Evolutionary conservation across 2,888 invertebrate genomes (phyloP).

Genomic region (Apocheima hispidaria): DNA sequence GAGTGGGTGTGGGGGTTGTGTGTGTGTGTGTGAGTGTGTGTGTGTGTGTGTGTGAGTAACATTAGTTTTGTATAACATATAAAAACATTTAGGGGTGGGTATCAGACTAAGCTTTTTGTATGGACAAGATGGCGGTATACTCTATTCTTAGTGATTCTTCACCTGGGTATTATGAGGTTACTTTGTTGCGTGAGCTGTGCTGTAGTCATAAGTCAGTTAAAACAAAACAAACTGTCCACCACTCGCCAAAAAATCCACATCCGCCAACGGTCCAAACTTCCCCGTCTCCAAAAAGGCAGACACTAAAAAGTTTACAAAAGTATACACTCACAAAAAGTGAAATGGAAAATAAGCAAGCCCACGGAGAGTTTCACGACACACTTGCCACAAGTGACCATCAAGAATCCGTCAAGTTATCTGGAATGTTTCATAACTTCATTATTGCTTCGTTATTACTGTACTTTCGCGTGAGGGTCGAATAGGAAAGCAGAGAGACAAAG

Average conservation of each 20-base stretch:
- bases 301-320: slow-evolving; percentile 19
- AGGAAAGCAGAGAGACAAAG: neutral
- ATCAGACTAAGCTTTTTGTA: no score
- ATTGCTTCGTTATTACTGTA: slow-evolving; percentile 61
- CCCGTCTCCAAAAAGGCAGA: slow-evolving; percentile 19
- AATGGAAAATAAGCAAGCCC: slow-evolving; percentile 51
- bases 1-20: no score
- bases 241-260: slow-evolving; percentile 1
- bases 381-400: slow-evolving; percentile 58
- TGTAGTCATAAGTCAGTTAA: neutral
- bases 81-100: no score
- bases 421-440: slow-evolving; percentile 64
- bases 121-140: no score
- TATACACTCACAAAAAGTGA: slow-evolving; percentile 36
- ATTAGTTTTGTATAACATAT: no score
- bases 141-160: no score
- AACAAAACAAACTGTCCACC: neutral
- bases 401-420: slow-evolving; percentile 52
- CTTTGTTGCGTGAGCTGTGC: neutral
- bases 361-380: slow-evolving; percentile 54
- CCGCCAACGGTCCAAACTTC: slow-evolving; percentile 14
- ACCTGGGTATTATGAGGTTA: neutral
- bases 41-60: no score
- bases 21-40: no score
- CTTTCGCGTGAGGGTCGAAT: slow-evolving; percentile 17